phyloP scores from a whole-genome alignment of 2,888 invertebrate species.

The Acanthococcus lagerstroemiae region DNA sequence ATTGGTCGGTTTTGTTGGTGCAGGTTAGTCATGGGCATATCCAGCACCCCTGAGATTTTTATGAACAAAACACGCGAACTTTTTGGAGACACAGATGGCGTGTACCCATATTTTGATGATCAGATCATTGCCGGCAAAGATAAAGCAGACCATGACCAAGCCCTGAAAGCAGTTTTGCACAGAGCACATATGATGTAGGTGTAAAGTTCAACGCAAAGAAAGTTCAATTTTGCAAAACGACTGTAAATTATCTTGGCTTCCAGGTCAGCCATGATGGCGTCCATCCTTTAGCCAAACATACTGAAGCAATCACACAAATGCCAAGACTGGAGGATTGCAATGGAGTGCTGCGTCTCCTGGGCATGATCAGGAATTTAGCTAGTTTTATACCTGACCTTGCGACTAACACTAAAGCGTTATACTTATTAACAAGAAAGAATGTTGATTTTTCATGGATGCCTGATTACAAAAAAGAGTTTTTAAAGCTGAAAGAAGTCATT shows the following conservation, averaged over 20 bases:
- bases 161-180: slow-evolving; percentile 28
- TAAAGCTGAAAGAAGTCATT: slow-evolving; percentile 31
- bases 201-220: slow-evolving; percentile 32
- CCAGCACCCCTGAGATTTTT: slow-evolving; percentile 33
- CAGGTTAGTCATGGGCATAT: slow-evolving; percentile 35
- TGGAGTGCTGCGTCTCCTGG: slow-evolving; percentile 33
- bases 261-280: slow-evolving; percentile 2
- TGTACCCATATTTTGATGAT: slow-evolving; percentile 17
- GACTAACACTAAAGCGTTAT: slow-evolving; percentile 31
- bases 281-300: too few relatives aligned
- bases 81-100: slow-evolving; percentile 5
- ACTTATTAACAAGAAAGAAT: slow-evolving; percentile 31
- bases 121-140: neutral
- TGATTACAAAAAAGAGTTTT: slow-evolving; percentile 16
- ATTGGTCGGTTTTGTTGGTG: slow-evolving; percentile 35
- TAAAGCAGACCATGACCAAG: slow-evolving; percentile 31
- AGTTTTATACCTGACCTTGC: slow-evolving; percentile 34
- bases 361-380: slow-evolving; percentile 33
- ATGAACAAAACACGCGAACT: neutral
- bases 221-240: slow-evolving; percentile 29
- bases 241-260: slow-evolving; percentile 23
- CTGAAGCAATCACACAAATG: slow-evolving; percentile 13
- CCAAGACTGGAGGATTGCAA: slow-evolving; percentile 28
- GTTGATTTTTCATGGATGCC: slow-evolving; percentile 24
- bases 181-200: slow-evolving; percentile 29